Conservation (phyloP, 30 jellyfish, hydroid and myxozoan species). For the Aurelia coerulea region DNA sequence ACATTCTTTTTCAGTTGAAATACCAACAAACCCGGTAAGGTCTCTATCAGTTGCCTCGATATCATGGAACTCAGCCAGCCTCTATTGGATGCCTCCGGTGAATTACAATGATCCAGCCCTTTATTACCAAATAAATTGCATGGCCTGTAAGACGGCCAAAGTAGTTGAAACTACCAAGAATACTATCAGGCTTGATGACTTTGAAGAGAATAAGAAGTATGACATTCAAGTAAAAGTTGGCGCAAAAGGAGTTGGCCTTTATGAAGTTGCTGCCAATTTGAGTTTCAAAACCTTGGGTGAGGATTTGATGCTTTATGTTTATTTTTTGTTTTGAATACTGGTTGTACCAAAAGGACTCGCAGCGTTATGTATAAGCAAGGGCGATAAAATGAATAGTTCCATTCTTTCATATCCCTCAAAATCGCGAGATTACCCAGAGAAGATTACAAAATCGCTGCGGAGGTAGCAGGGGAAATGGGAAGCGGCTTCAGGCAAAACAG, state of each 20-base stretch:
- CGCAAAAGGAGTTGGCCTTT: conserved; percentile 35
- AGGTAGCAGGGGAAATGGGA: too few relatives aligned
- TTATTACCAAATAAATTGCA: conserved; percentile 6
- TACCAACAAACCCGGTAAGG: conserved; percentile 39
- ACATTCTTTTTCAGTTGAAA: conserved; percentile 21
- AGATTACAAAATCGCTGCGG: too few relatives aligned
- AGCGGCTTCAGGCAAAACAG: too few relatives aligned
- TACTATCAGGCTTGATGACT: not conserved
- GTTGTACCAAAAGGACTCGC: too few relatives aligned
- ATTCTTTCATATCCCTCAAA: too few relatives aligned
- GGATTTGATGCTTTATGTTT: too few relatives aligned
- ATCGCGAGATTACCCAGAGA: too few relatives aligned
- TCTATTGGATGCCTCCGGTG: conserved; percentile 45
- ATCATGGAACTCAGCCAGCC: conserved; percentile 24
- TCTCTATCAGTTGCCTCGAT: not conserved
- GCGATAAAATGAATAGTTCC: too few relatives aligned
- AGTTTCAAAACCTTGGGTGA: conserved; percentile 24
- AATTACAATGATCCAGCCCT: conserved; percentile 39
- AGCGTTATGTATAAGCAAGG: too few relatives aligned
- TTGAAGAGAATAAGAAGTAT: conserved; percentile 15
- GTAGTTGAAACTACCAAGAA: conserved; percentile 1
- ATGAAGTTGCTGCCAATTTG: not conserved
- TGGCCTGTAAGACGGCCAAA: not conserved
- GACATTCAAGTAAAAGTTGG: conserved; percentile 29
- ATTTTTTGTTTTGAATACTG: too few relatives aligned